Evolutionary conservation across 2,113 vertebrate species (phyloP), one percentile per base, ranked within the genome.

Genomic region (Cinclus cinclus): DNA sequence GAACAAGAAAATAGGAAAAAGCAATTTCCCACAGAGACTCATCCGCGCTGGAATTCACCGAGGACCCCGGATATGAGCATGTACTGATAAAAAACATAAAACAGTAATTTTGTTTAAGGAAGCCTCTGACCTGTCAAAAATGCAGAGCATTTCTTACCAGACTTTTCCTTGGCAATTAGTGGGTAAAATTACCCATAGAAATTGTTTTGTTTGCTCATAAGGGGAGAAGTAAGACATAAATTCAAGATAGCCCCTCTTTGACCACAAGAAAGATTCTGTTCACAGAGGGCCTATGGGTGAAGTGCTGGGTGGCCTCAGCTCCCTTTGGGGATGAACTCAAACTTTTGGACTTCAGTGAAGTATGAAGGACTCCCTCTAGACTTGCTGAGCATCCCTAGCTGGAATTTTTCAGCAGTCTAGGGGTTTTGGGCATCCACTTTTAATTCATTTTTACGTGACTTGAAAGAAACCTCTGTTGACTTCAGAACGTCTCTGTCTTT

Each of bases 81-180:
- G 87, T 79, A 62, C 90, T 81, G 81, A 64, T 94, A 47, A 64
- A 78, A 93, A 96, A 88, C 88, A 91, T 24, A 83, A 74, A 91
- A 2, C 81, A 83, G 62, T 75, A 74, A 82, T 65, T 95, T 94
- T 95, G 96, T 93, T 92, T 96, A 93, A 94, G 83, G 88, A 96
- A 92, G 94, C 86, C 92, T 96, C 92, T 95, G 87, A 90, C 92
- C 87, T 93, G 77, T 90, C 84, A 96, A 96, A 96, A 94, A 97
- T 95, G 85, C 84, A 35, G 92, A 93, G 58, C 73, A 93, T 97
- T 97, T 65, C n/a, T 95, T 89, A 89, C 87, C 74, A 94, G 96
- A 93, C 67, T 82, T 94, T 93, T 86, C 91, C 83, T 94, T 95
- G 87, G 79, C 87, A 96, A 94, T 97, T 95, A 96, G 83, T 0